Percentiles rank a stretch among this genome's conserved stretches.
phyloP scores from a whole-genome alignment of 2,797 vertebrate genomes.

The Pteropus rufus region DNA sequence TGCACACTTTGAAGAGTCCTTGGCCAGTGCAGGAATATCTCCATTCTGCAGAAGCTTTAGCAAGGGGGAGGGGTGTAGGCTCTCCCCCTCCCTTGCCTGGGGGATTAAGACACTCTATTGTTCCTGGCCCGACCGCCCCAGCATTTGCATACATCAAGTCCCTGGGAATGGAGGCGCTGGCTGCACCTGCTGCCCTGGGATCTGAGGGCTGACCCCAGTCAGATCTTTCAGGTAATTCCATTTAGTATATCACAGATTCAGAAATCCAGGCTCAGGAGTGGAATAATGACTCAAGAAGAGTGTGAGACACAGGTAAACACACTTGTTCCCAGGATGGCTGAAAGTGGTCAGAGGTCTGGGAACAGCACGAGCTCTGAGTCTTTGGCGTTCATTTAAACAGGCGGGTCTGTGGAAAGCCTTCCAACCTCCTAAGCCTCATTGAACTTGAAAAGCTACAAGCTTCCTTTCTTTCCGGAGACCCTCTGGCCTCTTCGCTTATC shows the following conservation, averaged over 20 bases:
- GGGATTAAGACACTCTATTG: conserved; percentile 72
- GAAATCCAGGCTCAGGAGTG: neutral
- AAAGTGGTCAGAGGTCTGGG: conserved; percentile 77
- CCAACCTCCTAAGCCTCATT: conserved; percentile 83
- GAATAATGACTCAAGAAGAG: neutral
- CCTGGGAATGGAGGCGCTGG: neutral
- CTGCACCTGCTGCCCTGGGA: conserved; percentile 51
- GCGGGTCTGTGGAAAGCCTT: conserved; percentile 81
- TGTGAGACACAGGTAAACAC: conserved; percentile 46
- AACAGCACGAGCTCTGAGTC: conserved; percentile 83
- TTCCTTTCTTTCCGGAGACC: conserved; percentile 76
- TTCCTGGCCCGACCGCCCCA: conserved; percentile 53
- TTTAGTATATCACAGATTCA: neutral
- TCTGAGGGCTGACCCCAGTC: neutral
- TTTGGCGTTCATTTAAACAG: conserved; percentile 83
- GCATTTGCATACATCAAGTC: conserved; percentile 66
- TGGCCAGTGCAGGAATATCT: neutral
- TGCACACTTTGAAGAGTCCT: neutral
- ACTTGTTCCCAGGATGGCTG: conserved; percentile 68
- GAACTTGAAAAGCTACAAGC: conserved; percentile 84
- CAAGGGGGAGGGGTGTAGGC: neutral
- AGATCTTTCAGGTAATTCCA: conserved; percentile 61
- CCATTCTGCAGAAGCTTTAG: neutral
- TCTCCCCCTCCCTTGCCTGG: neutral
- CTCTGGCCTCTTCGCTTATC: conserved; percentile 79